Conservation (phyloP, 2,888 invertebrate genomes). For the Parasteatoda lunata region DNA sequence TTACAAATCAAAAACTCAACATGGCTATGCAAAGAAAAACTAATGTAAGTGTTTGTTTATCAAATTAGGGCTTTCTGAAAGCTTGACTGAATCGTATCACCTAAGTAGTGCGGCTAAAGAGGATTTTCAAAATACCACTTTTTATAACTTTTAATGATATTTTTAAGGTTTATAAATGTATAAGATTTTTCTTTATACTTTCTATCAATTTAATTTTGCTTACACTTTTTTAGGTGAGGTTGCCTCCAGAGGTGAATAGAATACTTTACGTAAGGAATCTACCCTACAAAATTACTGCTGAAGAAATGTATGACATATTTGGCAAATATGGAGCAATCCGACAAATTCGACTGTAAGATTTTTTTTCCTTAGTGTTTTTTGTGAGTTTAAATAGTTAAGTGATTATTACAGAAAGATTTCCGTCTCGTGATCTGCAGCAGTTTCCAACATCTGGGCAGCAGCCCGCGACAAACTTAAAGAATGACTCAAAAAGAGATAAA, state of each 20-base stretch:
- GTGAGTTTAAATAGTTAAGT: too few relatives aligned
- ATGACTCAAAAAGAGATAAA: too few relatives aligned
- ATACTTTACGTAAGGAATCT: conserved; percentile 96
- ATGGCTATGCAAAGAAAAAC: conserved; percentile 65
- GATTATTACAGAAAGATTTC: too few relatives aligned
- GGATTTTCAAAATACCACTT: too few relatives aligned
- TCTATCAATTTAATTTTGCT: not conserved
- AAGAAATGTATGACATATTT: conserved; percentile 99
- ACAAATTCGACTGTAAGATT: conserved; percentile 96
- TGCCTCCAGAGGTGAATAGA: conserved; percentile 98
- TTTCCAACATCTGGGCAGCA: too few relatives aligned
- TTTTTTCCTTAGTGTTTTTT: not conserved
- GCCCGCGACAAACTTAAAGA: too few relatives aligned
- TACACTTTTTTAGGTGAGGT: conserved; percentile 83
- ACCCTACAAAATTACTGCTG: conserved; percentile 99
- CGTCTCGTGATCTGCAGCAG: too few relatives aligned
- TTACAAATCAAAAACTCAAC: not conserved
- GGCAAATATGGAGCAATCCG: conserved; percentile 99
- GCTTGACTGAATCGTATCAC: too few relatives aligned
- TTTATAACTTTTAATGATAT: not conserved
- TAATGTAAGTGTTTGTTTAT: conserved; percentile 21
- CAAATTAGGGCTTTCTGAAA: too few relatives aligned
- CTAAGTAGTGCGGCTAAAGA: too few relatives aligned
- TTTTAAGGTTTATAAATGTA: not conserved
- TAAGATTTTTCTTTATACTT: not conserved